Conservation (phyloP, 2,797 vertebrate genomes). For the Sphenodon punctatus region DNA sequence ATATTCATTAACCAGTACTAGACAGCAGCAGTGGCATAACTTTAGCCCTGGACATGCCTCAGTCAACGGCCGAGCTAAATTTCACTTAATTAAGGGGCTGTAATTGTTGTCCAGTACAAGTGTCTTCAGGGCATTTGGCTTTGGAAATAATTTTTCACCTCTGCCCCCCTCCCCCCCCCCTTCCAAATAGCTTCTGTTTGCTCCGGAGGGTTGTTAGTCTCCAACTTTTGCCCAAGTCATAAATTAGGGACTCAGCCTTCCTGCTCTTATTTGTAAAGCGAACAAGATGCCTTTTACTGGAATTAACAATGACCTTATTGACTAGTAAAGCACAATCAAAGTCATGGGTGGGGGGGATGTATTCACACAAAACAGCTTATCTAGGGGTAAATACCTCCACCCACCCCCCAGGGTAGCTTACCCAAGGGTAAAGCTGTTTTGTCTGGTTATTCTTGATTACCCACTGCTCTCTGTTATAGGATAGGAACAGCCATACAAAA, state of each 20-base stretch:
- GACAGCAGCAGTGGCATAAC: constrained; percentile 75
- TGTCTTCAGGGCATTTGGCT: constrained; percentile 76
- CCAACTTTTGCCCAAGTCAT: constrained; percentile 48
- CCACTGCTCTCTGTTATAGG: too few relatives aligned
- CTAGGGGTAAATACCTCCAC: too few relatives aligned
- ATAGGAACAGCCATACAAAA: too few relatives aligned
- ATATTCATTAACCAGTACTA: constrained; percentile 85
- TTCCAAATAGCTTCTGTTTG: constrained; percentile 37
- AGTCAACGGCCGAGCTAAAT: constrained; percentile 75
- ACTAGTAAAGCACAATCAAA: neutral
- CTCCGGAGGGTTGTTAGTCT: constrained; percentile 45
- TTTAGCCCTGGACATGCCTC: constrained; percentile 77
- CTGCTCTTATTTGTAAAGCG: neutral
- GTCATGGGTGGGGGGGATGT: neutral
- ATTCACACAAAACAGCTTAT: too few relatives aligned
- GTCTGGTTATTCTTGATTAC: too few relatives aligned
- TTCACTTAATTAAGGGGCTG: constrained; percentile 81
- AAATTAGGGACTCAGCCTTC: constrained; percentile 32
- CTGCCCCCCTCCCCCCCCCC: constrained; percentile 34
- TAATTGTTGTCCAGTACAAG: constrained; percentile 85
- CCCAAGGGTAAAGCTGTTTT: too few relatives aligned
- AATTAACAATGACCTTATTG: rapidly evolving
- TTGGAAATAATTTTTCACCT: constrained; percentile 78
- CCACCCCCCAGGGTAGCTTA: too few relatives aligned
- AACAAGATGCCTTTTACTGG: neutral